Conservation (phyloP, 2,113 vertebrate species). For the Lampris megalopsis region DNA sequence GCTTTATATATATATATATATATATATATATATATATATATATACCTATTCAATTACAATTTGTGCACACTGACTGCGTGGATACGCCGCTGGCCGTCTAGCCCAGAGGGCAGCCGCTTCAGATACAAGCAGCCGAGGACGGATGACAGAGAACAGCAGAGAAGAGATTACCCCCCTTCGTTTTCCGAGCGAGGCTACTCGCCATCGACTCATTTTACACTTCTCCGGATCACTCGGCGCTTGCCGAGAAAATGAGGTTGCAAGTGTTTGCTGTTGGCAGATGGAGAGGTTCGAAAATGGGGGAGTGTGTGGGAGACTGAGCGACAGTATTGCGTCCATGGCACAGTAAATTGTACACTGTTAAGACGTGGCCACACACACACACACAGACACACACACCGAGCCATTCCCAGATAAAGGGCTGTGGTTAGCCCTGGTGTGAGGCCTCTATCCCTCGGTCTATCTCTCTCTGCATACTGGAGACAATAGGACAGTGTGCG, state of each 20-base stretch:
- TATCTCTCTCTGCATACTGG: conserved; percentile 51
- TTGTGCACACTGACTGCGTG: conserved; percentile 59
- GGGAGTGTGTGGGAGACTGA: conserved; percentile 12
- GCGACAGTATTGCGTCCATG: conserved; percentile 14
- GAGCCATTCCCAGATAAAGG: conserved; percentile 61
- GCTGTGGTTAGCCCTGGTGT: conserved; percentile 58
- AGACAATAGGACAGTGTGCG: conserved; percentile 79
- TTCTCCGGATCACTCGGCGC: conserved; percentile 37
- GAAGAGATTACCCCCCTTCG: conserved; percentile 59
- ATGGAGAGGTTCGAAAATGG: conserved; percentile 6
- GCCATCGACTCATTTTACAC: conserved; percentile 23
- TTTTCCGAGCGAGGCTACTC: conserved; percentile 41
- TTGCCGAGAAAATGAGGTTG: conserved; percentile 47
- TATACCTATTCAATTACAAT: conserved; percentile 78
- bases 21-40: conserved; percentile 18
- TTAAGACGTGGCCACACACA: conserved; percentile 22
- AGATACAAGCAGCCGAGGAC: conserved; percentile 39
- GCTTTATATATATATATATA: conserved; percentile 26
- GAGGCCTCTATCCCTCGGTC: conserved; percentile 50
- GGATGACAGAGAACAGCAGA: conserved; percentile 56
- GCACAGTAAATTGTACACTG: neutral
- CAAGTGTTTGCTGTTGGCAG: conserved; percentile 35
- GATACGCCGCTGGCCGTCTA: conserved; percentile 39
- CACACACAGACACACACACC: conserved; percentile 30
- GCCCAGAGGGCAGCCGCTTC: conserved; percentile 46